phyloP scores from a whole-genome alignment of 1,140 invertebrate species.

The Cephus cinctus region DNA sequence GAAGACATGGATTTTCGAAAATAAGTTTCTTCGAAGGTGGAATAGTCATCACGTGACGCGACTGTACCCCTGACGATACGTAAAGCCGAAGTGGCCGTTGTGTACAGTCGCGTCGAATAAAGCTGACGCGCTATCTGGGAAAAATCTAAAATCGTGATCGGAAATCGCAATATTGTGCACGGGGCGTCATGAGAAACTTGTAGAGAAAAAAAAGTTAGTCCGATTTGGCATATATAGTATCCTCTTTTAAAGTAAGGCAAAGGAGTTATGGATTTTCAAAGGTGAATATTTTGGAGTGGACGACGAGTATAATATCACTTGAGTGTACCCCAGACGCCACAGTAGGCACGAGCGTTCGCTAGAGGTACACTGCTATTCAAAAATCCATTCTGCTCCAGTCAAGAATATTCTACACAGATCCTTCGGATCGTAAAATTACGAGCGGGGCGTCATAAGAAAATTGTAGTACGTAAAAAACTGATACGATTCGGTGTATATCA shows the following conservation, averaged over 20 bases:
- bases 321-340: slow-evolving; percentile 44
- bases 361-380: slow-evolving; percentile 23
- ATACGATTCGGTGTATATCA: slow-evolving; percentile 45
- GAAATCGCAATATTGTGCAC: slow-evolving; percentile 34
- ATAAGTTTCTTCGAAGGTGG: too few relatives aligned
- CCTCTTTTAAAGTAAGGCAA: slow-evolving; percentile 3
- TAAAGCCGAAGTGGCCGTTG: slow-evolving; percentile 26
- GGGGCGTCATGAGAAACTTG: slow-evolving; percentile 40
- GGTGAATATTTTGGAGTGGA: slow-evolving; percentile 18
- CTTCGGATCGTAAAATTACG: slow-evolving; percentile 30
- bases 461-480: slow-evolving; percentile 42
- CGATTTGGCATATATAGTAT: slow-evolving; percentile 38
- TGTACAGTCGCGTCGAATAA: slow-evolving; percentile 28
- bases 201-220: slow-evolving; percentile 38
- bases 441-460: slow-evolving; percentile 43
- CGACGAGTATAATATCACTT: slow-evolving; percentile 8
- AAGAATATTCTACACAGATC: slow-evolving; percentile 16
- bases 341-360: slow-evolving; percentile 36
- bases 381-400: slow-evolving; percentile 3
- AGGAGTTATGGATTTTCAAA: slow-evolving; percentile 27
- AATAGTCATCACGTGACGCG: slow-evolving; percentile 44
- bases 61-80: slow-evolving; percentile 23
- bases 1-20: too few relatives aligned
- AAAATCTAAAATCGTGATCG: slow-evolving; percentile 13
- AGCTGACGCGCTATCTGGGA: not conserved